Evolutionary conservation across 2,113 vertebrate genomes (phyloP), one percentile per base, ranked within the genome.

Genomic region (Tenebrosternarchus preto): DNA sequence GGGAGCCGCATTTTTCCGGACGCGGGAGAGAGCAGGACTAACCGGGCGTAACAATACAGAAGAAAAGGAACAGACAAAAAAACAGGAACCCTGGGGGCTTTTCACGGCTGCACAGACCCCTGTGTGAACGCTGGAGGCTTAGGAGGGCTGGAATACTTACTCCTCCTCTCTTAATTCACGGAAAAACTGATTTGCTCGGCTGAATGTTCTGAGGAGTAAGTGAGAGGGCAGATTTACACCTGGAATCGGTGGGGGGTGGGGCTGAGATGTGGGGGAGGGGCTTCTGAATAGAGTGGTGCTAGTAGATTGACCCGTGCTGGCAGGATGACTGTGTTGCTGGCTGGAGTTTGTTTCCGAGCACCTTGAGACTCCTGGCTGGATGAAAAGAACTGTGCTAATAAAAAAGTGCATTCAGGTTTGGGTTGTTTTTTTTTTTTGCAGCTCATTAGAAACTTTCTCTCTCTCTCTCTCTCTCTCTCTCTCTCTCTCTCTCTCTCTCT

Each of bases 301-400:
- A 85, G 84, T 85, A 81, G 75, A 71, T 83, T 83, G 87, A 87
- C 53, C 64, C 59, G 73, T 69, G 86, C 86, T 85, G 80, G 76
- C 72, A 83, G 85, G 83, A 80, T 85, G 86, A 85, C 73, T 74
- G 73, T 85, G 85, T 85, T 89, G 82, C 87, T 88, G 87, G 87
- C 87, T 67, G 4, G 39, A 22, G 76, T 74, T 82, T 77, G 11
- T 86, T 86, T 73, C 64, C 29, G 83, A 76, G 76, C 86, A 84
- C 80, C 68, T 64, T 24, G 79, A 81, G 83, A 60, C 43, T 71
- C 76, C 87, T 88, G 20, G 24, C 75, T 86, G 60, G 33, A 82
- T 83, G 73, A 86, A 89, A 88, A 82, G 68, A 67, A 50, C 29
- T 19, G 50, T 77, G 43, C 36, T 61, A 80, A 88, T 87, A 90